Evolutionary conservation across 2,113 vertebrate genomes (phyloP).

Genomic region (Alouatta palliata): DNA sequence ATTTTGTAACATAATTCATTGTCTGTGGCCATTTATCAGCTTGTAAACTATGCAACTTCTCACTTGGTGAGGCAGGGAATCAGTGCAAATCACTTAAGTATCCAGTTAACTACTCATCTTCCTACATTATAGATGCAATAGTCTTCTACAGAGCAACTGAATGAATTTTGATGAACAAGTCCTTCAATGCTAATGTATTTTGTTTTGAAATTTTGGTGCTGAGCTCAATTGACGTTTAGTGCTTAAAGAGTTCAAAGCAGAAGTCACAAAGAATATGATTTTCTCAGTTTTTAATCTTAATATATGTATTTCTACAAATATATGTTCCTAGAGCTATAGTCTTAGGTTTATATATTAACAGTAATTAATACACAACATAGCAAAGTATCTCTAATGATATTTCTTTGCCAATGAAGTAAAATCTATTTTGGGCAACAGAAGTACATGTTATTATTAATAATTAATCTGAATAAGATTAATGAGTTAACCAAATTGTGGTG

Average conservation of each 20-base stretch:
- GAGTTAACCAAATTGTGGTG: background rate
- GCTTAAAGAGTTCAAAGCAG: background rate
- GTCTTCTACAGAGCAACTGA: background rate
- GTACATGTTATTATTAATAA: background rate
- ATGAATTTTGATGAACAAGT: background rate
- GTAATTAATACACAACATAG: background rate
- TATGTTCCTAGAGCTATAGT: background rate
- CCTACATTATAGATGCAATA: background rate
- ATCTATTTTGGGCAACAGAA: conserved; percentile 22
- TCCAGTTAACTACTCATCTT: background rate
- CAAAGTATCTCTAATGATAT: conserved; percentile 9
- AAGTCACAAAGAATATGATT: background rate
- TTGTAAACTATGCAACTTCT: background rate
- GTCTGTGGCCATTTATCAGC: background rate
- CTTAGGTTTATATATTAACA: background rate
- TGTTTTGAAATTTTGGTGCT: conserved; percentile 5
- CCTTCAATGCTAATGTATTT: background rate
- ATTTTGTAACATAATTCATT: background rate
- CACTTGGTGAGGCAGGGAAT: background rate
- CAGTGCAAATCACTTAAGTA: background rate
- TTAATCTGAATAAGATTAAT: conserved; percentile 21
- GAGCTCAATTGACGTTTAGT: background rate
- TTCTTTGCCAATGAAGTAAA: conserved; percentile 23
- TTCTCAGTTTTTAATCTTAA: conserved; percentile 1
- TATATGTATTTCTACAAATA: conserved; percentile 20